Evolutionary conservation across 1,140 invertebrate species (phyloP).

Genomic region (Pissodes strobi): DNA sequence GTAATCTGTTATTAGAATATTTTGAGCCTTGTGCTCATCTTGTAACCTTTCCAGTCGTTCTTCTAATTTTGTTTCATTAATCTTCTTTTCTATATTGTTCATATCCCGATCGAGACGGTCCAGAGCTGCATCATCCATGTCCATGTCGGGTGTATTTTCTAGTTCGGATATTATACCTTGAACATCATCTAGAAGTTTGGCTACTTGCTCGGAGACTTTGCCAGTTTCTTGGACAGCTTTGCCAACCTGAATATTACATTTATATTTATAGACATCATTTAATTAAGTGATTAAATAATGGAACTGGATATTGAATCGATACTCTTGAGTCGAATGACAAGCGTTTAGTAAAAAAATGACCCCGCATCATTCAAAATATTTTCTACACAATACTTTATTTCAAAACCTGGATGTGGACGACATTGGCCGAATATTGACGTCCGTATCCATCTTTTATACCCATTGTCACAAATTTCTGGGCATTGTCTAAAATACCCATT

Average conservation of each 20-base stretch:
- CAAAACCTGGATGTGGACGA: no score
- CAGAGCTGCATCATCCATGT: slow-evolving; percentile 67
- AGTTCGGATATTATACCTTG: slow-evolving; percentile 80
- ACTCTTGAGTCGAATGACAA: no score
- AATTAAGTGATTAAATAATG: no score
- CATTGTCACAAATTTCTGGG: no score
- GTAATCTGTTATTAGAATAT: slow-evolving; percentile 79
- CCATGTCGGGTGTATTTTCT: slow-evolving; percentile 75
- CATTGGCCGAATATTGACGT: no score
- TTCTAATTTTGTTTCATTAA: slow-evolving; percentile 76
- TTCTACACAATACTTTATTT: no score
- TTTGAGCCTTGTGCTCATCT: slow-evolving; percentile 74
- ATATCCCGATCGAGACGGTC: slow-evolving; percentile 76
- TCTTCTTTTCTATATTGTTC: slow-evolving; percentile 71
- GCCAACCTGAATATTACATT: slow-evolving; percentile 82
- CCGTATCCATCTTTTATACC: no score
- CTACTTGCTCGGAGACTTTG: slow-evolving; percentile 78
- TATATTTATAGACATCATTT: no score
- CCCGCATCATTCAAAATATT: no score
- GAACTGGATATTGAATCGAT: no score
- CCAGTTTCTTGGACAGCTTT: slow-evolving; percentile 82
- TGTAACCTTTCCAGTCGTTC: slow-evolving; percentile 72
- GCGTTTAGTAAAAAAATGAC: no score
- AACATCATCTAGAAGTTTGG: slow-evolving; percentile 77
- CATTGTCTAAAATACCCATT: no score